Percentiles rank a stretch among this genome's conserved stretches.
Evolutionary conservation across 2,113 vertebrate species (phyloP).

Genomic region (Myrmecobius fasciatus): DNA sequence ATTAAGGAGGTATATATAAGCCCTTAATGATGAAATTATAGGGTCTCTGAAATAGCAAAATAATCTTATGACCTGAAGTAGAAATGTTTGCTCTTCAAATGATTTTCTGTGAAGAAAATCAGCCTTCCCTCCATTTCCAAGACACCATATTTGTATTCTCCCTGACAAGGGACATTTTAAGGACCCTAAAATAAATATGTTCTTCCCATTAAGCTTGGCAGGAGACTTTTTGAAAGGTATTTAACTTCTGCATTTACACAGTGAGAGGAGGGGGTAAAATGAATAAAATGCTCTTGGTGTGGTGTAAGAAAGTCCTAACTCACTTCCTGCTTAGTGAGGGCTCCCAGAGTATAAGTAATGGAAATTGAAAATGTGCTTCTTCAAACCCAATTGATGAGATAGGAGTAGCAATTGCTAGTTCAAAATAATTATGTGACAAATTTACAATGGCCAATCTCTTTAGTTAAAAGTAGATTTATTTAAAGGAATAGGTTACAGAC

Average conservation of each 20-base stretch:
- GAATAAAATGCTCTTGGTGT: background rate
- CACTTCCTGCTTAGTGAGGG: background rate
- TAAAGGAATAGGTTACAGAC: no score
- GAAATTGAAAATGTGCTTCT: constrained; percentile 31
- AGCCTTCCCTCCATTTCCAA: background rate
- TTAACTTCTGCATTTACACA: constrained; percentile 17
- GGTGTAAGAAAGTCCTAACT: background rate
- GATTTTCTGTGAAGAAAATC: constrained; percentile 36
- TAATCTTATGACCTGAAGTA: background rate
- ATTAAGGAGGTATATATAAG: no score
- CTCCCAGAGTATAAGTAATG: background rate
- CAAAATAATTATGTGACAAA: no score
- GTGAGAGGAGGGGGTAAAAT: constrained; percentile 12
- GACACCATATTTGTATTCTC: background rate
- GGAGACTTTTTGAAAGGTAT: background rate
- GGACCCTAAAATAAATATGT: background rate
- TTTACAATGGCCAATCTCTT: no score
- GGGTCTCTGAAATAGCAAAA: background rate
- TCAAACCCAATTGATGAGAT: background rate
- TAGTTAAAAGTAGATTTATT: no score
- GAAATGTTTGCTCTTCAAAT: background rate
- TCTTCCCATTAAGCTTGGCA: background rate
- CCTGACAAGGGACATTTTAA: constrained; percentile 10
- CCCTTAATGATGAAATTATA: no score
- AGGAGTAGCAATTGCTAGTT: no score